Conservation (phyloP, 2,113 vertebrate genomes). For the Phyllopteryx taeniolatus region DNA sequence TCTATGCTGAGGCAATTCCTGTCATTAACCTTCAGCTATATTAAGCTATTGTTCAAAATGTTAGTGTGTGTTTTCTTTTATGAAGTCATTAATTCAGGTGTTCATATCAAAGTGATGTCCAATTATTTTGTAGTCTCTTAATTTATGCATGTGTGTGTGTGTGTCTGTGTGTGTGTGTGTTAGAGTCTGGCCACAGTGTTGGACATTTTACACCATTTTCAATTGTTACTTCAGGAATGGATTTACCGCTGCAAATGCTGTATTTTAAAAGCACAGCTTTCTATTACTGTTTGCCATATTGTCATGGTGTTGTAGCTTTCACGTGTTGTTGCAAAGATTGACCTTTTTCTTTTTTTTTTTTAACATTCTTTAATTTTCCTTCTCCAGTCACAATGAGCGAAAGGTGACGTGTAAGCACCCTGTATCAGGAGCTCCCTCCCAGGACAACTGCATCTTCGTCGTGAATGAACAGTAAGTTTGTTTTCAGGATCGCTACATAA, state of each 20-base stretch:
- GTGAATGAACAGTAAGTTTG: constrained; percentile 96
- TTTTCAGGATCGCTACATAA: background rate
- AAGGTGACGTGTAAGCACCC: constrained; percentile 98
- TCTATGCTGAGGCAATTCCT: too few species aligned
- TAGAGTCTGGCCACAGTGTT: too few species aligned
- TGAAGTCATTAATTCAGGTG: too few species aligned
- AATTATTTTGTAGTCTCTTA: too few species aligned
- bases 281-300: background rate
- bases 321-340: background rate
- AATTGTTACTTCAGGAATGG: background rate
- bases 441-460: constrained; percentile 98
- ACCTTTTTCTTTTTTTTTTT: background rate
- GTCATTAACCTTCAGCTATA: too few species aligned
- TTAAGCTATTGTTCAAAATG: too few species aligned
- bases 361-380: constrained; percentile 13
- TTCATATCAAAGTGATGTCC: too few species aligned
- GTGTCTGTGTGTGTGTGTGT: constrained; percentile 5
- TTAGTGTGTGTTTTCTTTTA: too few species aligned
- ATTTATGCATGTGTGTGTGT: background rate
- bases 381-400: constrained; percentile 89
- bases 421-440: constrained; percentile 87
- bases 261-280: background rate
- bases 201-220: background rate
- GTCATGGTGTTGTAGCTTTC: background rate
- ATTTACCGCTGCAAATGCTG: background rate